A percentile compares a stretch with the other conserved stretches of the same genome.
These are phyloP conservation scores for Crocuta crocuta DNA, from an alignment of 2,113 vertebrate species.

Conservation along the genomic window DNA sequence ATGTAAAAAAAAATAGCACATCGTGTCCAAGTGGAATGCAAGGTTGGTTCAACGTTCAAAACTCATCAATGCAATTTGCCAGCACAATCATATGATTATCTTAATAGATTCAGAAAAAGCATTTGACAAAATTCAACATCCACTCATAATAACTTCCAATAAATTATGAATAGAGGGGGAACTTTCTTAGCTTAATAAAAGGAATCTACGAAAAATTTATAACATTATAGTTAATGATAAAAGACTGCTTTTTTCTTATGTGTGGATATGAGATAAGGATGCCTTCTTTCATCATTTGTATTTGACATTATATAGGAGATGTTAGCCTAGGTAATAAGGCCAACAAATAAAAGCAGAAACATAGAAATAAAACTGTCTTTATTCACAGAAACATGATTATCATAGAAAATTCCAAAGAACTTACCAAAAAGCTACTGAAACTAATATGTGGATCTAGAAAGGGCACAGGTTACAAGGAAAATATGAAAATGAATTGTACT, in stretches of 20 bases:
- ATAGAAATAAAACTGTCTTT: background rate
- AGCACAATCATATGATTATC: background rate
- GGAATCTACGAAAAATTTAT: background rate
- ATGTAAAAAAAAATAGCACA: background rate
- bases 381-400: background rate
- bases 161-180: background rate
- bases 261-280: background rate
- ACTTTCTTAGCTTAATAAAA: background rate
- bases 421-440: background rate
- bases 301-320: background rate
- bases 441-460: slow-evolving; percentile 5
- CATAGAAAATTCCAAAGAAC: background rate
- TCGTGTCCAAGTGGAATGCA: background rate
- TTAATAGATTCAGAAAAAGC: background rate
- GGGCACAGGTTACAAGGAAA: background rate
- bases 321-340: background rate
- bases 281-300: background rate
- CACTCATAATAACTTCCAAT: background rate
- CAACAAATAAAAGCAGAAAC: background rate
- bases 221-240: background rate
- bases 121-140: background rate
- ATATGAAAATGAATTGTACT: background rate
- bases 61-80: background rate
- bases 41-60: background rate
- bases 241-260: background rate